These are phyloP conservation scores for Crocidura indochinensis DNA, from an alignment of 2,797 vertebrate genomes.

Conservation along the genomic window DNA sequence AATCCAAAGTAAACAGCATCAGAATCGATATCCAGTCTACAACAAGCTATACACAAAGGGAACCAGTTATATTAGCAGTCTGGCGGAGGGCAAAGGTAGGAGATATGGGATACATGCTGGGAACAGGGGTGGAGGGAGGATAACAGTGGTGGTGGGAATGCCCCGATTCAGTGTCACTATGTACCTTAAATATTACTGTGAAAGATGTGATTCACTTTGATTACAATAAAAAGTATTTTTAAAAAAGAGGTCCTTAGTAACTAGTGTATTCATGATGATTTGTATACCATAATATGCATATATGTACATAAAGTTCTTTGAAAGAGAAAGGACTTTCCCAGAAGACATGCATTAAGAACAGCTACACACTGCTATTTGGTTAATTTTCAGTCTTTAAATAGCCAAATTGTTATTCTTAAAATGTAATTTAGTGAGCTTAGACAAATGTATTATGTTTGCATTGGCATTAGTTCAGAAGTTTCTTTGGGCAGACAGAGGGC, in stretches of 20 bases:
- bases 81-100: no score
- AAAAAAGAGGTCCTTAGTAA: conserved; percentile 9
- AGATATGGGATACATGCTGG: no score
- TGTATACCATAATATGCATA: background rate
- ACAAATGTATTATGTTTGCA: conserved; percentile 32
- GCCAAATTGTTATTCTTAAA: background rate
- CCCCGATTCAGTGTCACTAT: no score
- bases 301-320: background rate
- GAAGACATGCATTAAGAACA: conserved; percentile 22
- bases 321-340: conserved; percentile 43
- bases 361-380: background rate
- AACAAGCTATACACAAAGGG: no score
- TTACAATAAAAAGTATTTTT: no score
- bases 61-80: no score
- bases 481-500: background rate
- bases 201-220: no score
- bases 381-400: conserved; percentile 19
- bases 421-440: conserved; percentile 4
- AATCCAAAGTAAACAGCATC: no score
- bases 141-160: no score
- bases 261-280: background rate
- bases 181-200: no score
- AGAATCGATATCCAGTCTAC: no score
- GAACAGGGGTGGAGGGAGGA: no score
- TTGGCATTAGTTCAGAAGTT: background rate